A percentile compares a stretch with the other conserved stretches of the same genome.
These are phyloP conservation scores for Torymus texanus DNA, from an alignment of 2,888 invertebrate genomes.

Conservation along the genomic window DNA sequence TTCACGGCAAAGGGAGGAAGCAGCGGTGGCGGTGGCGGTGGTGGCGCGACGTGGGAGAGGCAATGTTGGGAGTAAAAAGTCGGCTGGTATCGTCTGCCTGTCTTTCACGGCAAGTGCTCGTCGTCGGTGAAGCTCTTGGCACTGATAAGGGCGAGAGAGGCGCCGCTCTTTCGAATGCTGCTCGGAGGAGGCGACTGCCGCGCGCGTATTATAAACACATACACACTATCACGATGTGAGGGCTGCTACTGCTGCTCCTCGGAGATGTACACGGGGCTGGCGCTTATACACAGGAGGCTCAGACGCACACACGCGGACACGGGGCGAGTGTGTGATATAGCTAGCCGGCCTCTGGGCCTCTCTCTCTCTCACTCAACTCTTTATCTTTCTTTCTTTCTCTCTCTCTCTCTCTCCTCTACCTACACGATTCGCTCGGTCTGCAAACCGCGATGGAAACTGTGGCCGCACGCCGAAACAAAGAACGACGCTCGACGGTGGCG, in stretches of 20 bases:
- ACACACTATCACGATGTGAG: too few relatives aligned
- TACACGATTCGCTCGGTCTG: background rate
- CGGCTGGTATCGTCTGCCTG: too few relatives aligned
- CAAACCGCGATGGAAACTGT: slow-evolving; percentile 50
- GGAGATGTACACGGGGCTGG: too few relatives aligned
- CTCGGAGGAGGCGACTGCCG: too few relatives aligned
- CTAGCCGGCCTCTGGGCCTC: slow-evolving; percentile 15
- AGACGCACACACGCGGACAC: too few relatives aligned
- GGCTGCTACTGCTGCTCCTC: too few relatives aligned
- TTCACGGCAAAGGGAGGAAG: background rate
- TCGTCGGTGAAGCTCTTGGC: too few relatives aligned
- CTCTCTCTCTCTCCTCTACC: slow-evolving; percentile 12
- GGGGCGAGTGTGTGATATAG: background rate
- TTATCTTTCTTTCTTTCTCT: background rate
- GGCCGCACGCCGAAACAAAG: slow-evolving; percentile 68
- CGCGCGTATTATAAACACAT: too few relatives aligned
- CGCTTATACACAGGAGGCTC: too few relatives aligned
- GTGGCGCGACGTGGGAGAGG: slow-evolving; percentile 7
- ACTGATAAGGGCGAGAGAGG: too few relatives aligned
- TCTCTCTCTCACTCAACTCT: slow-evolving; percentile 11
- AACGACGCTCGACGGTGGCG: slow-evolving; percentile 70
- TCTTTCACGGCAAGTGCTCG: too few relatives aligned
- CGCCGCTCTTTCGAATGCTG: too few relatives aligned
- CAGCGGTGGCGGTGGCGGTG: background rate
- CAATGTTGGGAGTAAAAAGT: background rate